phyloP scores from a whole-genome alignment of 2,797 vertebrate genomes.

The Calcarius lapponicus region DNA sequence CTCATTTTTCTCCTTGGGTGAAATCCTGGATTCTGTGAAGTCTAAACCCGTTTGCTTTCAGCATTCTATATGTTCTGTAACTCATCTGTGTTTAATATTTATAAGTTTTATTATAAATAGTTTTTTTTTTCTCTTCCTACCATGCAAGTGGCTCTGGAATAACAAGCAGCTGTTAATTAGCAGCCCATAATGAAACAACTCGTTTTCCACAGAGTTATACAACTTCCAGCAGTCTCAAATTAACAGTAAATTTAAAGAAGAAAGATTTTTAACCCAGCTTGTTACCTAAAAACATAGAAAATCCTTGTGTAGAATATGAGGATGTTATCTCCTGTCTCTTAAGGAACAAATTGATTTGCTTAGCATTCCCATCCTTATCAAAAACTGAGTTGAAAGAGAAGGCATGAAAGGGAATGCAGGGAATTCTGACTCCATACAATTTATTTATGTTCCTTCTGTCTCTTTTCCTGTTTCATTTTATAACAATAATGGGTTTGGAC shows the following conservation, averaged over 20 bases:
- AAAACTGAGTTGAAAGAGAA: background rate
- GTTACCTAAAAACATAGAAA: background rate
- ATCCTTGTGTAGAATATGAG: background rate
- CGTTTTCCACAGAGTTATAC: background rate
- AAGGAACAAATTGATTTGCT: background rate
- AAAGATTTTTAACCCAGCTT: background rate
- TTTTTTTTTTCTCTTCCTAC: background rate
- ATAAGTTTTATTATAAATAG: background rate
- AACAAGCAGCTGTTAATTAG: background rate
- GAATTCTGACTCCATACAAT: background rate
- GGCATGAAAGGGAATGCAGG: background rate
- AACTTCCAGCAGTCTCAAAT: background rate
- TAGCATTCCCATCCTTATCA: background rate
- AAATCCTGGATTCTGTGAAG: background rate
- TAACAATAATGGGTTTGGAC: background rate
- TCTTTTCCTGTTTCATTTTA: background rate
- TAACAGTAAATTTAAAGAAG: background rate
- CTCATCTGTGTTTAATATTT: background rate
- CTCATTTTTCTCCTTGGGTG: background rate
- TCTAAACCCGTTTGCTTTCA: background rate
- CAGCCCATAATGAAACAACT: background rate
- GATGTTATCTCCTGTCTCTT: background rate
- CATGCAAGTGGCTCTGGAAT: background rate
- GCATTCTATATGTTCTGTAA: background rate
- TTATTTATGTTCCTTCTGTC: background rate